Conservation (phyloP, 2,113 vertebrate genomes). For the Thryonomys swinderianus region DNA sequence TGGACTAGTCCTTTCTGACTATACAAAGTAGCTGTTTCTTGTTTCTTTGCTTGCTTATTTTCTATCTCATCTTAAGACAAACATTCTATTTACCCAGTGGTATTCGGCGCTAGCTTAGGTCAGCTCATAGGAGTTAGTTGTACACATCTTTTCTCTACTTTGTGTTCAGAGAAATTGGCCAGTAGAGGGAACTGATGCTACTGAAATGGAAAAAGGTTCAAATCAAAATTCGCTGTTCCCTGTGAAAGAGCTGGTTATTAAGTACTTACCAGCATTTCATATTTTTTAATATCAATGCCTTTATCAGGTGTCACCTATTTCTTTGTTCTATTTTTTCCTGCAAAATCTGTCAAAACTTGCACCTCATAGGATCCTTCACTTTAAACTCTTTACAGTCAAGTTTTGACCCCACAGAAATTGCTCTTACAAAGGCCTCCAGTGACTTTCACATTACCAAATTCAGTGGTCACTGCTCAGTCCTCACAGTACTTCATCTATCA, state of each 20-base stretch:
- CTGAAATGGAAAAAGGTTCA: neutral
- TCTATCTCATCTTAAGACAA: conserved; percentile 31
- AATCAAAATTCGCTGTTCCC: neutral
- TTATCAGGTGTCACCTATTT: conserved; percentile 40
- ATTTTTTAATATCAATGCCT: neutral
- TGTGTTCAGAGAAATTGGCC: neutral
- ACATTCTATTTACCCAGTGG: neutral
- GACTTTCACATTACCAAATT: neutral
- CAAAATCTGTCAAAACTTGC: neutral
- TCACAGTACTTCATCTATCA: neutral
- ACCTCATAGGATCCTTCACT: neutral
- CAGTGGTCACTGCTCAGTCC: neutral
- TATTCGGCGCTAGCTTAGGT: neutral
- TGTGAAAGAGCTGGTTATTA: neutral
- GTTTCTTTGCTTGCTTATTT: neutral
- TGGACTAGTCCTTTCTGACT: neutral
- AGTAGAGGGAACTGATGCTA: neutral
- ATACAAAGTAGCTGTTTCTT: neutral
- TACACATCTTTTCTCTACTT: neutral
- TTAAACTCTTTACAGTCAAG: neutral
- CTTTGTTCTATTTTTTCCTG: neutral
- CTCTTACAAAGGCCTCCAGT: neutral
- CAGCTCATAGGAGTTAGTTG: neutral
- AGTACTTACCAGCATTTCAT: neutral
- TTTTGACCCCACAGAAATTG: neutral